Base-by-base conservation (phyloP, 2,888 invertebrate species). In the Cheilosia pagana region DNA sequence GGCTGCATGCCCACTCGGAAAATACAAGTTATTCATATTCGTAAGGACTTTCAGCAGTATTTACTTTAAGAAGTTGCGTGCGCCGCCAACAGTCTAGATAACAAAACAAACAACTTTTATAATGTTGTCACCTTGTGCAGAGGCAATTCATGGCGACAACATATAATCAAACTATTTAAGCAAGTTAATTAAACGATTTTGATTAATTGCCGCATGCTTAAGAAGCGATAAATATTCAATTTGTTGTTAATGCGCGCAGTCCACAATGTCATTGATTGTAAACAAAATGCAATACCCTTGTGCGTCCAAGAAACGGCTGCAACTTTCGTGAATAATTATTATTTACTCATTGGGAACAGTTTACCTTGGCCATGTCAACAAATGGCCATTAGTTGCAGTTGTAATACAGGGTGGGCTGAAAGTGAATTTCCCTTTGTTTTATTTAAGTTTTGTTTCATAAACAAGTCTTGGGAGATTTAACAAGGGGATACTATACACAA, bases 261-360 rank as follows among this genome's bases (percentile, higher is more conserved):
- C 65, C 57, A 50, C 57, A 41, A 57, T 57, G 25, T 57, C 48
- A 28, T 35, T 60, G 72, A 79, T 79, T 79, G 39, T 79, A 52
- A 53, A 67, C 79, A 72, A 59, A 35, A 74, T 60, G 72, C 67
- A 65, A 41, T n/a, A 31, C 16, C n/a, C 23, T 52, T 76, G 35
- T 60, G 67, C 35, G 59, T 2, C 14, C 14, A 14, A 31, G 28
- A 35, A 55, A 63, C 43, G 21, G 31, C 16, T n/a, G 59, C 81
- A 81, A 63, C 81, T 70, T 75, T 75, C 62, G 67, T 55, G 68
- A 67, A 75, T 81, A 81, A 16, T 75, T 31, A 68, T 75, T 19
- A 68, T n/a, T n/a, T n/a, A 35, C 68, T 68, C 68, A 68, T 76
- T 76, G 45, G 53, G 19, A 8, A 68, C 45, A 5, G 59, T 52